Evolutionary conservation across 2,888 invertebrate species (phyloP).

Genomic region (Limenitis arthemis): DNA sequence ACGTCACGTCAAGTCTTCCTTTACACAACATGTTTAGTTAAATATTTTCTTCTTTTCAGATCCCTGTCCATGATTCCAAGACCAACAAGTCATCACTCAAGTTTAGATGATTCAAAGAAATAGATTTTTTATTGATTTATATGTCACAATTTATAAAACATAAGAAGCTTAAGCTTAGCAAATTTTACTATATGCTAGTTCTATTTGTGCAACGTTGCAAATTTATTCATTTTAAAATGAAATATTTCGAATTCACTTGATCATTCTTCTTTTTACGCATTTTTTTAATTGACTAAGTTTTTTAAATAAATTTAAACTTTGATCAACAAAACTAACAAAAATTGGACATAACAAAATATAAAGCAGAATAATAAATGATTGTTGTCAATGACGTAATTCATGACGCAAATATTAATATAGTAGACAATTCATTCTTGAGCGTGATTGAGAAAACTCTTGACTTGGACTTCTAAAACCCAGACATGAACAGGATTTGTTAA

Average conservation of each 20-base stretch:
- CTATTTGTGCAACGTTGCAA: constrained; percentile 5
- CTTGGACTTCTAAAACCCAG: not conserved
- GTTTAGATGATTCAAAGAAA: constrained; percentile 53
- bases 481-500: not conserved
- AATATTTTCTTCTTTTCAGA: constrained; percentile 41
- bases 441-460: too few relatives aligned
- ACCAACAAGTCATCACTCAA: constrained; percentile 45
- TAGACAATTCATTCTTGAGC: too few relatives aligned
- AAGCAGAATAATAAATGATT: too few relatives aligned
- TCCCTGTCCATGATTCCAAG: constrained; percentile 60
- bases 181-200: constrained; percentile 20
- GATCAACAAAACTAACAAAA: too few relatives aligned
- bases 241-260: not conserved
- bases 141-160: constrained; percentile 3
- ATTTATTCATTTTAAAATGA: not conserved
- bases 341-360: too few relatives aligned
- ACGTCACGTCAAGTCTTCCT: too few relatives aligned
- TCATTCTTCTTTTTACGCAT: too few relatives aligned
- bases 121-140: constrained; percentile 30
- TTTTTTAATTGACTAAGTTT: too few relatives aligned
- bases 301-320: too few relatives aligned
- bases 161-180: constrained; percentile 23
- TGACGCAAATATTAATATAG: too few relatives aligned
- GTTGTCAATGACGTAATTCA: too few relatives aligned
- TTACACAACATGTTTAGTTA: not conserved